Conservation (phyloP, 2,888 invertebrate species). For the Macroteleia sp. region DNA sequence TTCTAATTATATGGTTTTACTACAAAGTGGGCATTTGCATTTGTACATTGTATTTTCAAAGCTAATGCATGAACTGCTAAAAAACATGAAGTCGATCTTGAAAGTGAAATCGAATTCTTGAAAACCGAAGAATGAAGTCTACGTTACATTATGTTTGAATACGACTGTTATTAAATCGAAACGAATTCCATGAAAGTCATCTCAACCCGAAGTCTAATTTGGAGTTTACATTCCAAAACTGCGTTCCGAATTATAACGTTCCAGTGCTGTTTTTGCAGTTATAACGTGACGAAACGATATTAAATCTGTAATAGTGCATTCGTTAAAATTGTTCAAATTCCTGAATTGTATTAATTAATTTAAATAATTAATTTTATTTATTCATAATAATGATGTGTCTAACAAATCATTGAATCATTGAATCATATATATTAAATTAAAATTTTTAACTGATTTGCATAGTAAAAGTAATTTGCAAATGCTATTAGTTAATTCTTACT, state of each 20-base stretch:
- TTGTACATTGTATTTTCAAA: background rate
- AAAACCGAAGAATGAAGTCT: conserved; percentile 5
- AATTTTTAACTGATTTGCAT: background rate
- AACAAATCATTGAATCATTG: too few relatives aligned
- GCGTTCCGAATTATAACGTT: conserved; percentile 26
- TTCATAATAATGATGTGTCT: too few relatives aligned
- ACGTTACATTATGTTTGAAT: conserved; percentile 2
- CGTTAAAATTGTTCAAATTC: conserved; percentile 9
- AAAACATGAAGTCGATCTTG: conserved; percentile 10
- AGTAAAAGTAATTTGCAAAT: too few relatives aligned
- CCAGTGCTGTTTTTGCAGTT: conserved; percentile 9
- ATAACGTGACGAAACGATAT: conserved; percentile 35
- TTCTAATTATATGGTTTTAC: too few relatives aligned
- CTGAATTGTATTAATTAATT: background rate
- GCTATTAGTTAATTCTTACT: too few relatives aligned
- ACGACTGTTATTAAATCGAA: conserved; percentile 17
- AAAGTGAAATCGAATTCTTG: conserved; percentile 16
- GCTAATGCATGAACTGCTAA: background rate
- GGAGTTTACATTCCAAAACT: conserved; percentile 22
- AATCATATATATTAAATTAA: too few relatives aligned
- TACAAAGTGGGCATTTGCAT: too few relatives aligned
- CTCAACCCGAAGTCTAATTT: conserved; percentile 25
- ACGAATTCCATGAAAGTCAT: conserved; percentile 29
- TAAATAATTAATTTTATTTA: background rate
- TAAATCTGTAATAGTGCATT: conserved; percentile 26